These are phyloP conservation scores for Glaucidium brasilianum DNA, from an alignment of 2,113 vertebrate species.

Conservation along the genomic window DNA sequence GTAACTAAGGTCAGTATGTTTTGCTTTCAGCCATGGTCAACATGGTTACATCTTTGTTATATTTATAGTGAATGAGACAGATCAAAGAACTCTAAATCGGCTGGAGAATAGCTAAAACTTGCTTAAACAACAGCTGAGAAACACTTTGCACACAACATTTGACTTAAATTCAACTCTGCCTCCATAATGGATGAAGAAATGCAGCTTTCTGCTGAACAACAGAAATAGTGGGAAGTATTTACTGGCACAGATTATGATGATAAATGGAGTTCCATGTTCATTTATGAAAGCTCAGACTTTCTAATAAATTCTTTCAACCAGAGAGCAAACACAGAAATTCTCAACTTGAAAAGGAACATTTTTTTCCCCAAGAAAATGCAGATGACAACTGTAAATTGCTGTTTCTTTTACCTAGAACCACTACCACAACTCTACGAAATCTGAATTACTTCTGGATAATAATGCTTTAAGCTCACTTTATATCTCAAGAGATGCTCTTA, in stretches of 20 bases:
- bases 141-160: conserved; percentile 24
- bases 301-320: background rate
- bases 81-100: conserved; percentile 51
- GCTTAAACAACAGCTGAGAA: conserved; percentile 42
- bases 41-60: background rate
- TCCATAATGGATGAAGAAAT: conserved; percentile 26
- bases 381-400: background rate
- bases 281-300: background rate
- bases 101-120: conserved; percentile 40
- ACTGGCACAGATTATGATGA: background rate
- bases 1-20: conserved; percentile 32
- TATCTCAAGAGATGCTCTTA: background rate
- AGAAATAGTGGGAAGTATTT: background rate
- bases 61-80: conserved; percentile 46
- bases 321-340: background rate
- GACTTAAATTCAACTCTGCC: conserved; percentile 48
- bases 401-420: background rate
- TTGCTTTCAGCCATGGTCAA: conserved; percentile 19
- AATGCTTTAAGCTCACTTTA: background rate
- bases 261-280: background rate
- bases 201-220: conserved; percentile 16
- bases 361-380: background rate
- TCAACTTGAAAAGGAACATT: background rate
- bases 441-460: background rate
- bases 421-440: background rate